A percentile compares a stretch with the other conserved stretches of the same genome.
phyloP scores from a whole-genome alignment of 2,113 vertebrate genomes.

The Nematolebias whitei region DNA sequence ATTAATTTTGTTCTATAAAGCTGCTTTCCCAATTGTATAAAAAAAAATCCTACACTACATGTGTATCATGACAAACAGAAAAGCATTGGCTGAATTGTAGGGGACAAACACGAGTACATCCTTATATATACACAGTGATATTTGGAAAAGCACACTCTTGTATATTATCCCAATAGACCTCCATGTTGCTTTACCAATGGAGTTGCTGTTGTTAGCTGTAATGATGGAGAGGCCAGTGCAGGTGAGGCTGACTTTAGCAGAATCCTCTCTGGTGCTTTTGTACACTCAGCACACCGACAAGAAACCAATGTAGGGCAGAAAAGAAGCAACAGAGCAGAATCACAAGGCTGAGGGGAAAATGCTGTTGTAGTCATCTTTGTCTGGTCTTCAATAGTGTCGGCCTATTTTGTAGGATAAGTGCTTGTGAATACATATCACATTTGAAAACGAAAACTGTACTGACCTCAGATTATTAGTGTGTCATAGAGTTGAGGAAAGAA shows the following conservation, averaged over 20 bases:
- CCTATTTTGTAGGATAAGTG: constrained; percentile 5
- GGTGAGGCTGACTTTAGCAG: constrained; percentile 56
- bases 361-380: constrained; percentile 20
- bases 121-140: constrained; percentile 18
- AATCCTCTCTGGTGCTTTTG: constrained; percentile 53
- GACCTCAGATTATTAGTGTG: constrained; percentile 16
- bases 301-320: constrained; percentile 71
- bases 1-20: not conserved
- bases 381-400: constrained; percentile 23
- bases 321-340: constrained; percentile 61
- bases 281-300: constrained; percentile 65
- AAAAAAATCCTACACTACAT: not conserved
- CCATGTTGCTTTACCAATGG: constrained; percentile 42
- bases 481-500: constrained; percentile 14
- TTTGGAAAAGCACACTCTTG: constrained; percentile 22
- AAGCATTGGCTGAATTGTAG: constrained; percentile 11
- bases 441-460: constrained; percentile 20
- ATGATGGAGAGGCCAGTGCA: constrained; percentile 69
- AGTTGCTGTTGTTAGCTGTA: constrained; percentile 63
- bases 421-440: constrained; percentile 29
- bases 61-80: constrained; percentile 8
- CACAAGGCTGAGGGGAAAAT: constrained; percentile 35
- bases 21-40: constrained; percentile 17
- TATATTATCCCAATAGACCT: constrained; percentile 35
- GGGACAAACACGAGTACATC: constrained; percentile 13